Evolutionary conservation across 2,797 vertebrate species (phyloP).

Genomic region (Todus mexicanus): DNA sequence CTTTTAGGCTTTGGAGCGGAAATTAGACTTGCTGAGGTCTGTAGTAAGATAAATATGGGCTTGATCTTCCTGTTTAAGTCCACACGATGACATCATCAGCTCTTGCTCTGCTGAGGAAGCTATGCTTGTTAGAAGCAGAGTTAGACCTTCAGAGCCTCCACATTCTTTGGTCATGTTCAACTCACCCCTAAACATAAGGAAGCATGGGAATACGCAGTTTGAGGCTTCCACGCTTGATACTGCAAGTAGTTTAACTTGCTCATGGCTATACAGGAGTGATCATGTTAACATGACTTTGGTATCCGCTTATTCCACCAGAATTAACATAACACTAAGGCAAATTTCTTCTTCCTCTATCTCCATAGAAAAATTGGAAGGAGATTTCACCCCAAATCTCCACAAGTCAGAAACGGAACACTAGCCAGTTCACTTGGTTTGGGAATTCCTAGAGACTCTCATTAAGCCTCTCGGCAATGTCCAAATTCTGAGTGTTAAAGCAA

Average conservation of each 20-base stretch:
- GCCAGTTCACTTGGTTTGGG: not conserved
- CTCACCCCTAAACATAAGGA: not conserved
- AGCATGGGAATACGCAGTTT: not conserved
- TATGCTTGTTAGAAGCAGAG: not conserved
- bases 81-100: not conserved
- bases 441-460: not conserved
- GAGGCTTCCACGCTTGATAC: not conserved
- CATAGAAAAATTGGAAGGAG: not conserved
- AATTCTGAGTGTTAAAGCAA: not conserved
- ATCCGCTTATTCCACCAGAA: not conserved
- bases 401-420: not conserved
- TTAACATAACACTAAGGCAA: not conserved
- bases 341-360: not conserved
- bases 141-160: not conserved
- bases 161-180: not conserved
- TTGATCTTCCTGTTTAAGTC: not conserved
- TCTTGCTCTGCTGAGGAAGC: not conserved
- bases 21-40: not conserved
- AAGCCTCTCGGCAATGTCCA: not conserved
- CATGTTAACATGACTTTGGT: not conserved
- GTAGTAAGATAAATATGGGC: not conserved
- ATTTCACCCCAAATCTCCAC: not conserved
- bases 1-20: not conserved
- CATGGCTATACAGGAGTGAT: rapidly evolving
- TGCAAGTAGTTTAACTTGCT: not conserved